Evolutionary conservation across 2,888 invertebrate genomes (phyloP), one percentile per base, ranked within the genome.

Genomic region (Eupelmus urozonus): DNA sequence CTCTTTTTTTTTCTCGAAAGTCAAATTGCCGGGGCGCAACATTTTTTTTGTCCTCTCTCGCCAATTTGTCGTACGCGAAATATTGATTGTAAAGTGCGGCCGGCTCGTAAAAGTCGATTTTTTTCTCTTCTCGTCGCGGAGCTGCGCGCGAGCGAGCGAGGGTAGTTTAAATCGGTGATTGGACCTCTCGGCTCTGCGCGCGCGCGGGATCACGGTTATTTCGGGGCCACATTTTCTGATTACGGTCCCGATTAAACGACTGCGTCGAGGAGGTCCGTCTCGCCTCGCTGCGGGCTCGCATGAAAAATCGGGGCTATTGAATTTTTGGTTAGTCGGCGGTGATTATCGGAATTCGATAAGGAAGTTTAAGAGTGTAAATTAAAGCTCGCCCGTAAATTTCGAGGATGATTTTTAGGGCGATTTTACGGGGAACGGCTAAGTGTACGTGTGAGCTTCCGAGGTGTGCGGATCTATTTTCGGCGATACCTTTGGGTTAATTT

Each of bases 241-340:
- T 75, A 69, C 62, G 9, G 69, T 45, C 62, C 67, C n/a, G 67
- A 67, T 62, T 75, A 75, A 75, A 75, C 67, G 75, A 75, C n/a
- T 69, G 0, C 53, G 23, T 20, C 18, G 34, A 34, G 53, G 3
- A 29, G 40, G 18, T 1, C 0, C 11, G 27, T 13, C 23, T 23
- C 25, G 9, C 4, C 2, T 27, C 18, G 13, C 2, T 51, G 51
- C 18, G 2, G 2, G 18, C 51, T 51, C 51, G 51, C 45, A 9
- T 16, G 45, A 16, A 16, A 45, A 4, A 16, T 34, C 34, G 34
- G 34, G 34, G 3, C 9, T 51, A 3, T 20, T 51, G 2, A 1
- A 18, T 51, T 20, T 51, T 51, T 51, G 34, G 34, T 3, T 34
- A 34, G 9, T 9, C 5, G 9, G 3, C 9, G 9, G 9, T 34